Base-by-base conservation (phyloP, 2,113 vertebrate species). In the Ascaphus truei region DNA sequence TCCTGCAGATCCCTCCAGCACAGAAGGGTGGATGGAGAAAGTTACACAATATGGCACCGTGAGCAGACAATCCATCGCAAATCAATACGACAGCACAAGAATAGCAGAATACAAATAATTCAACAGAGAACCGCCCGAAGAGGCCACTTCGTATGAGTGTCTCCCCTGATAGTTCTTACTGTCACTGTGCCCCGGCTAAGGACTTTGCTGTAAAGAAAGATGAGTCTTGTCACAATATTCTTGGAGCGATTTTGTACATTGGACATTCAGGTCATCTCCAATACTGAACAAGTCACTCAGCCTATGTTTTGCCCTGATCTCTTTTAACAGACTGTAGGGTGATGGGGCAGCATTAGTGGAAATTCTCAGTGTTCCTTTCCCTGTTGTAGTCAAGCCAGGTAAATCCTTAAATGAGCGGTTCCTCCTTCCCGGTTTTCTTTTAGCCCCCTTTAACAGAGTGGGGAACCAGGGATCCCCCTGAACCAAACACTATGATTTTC, bases 181-280 rank as follows among this genome's bases (percentile, higher is more conserved):
- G 41, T 45, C 41, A 41, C 9, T 13, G 39, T 12, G 15, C 9
- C n/a, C 11, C 1, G 39, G 5, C 47, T 72, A 23, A 66, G 71
- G 73, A 29, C 27, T 0, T 56, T 68, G 61, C 76, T 64, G 52
- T 31, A 66, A 76, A 75, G 61, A 51, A 79, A 76, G 74, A 79
- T 78, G 77, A 79, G 74, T 73, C 75, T 78, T 74, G 69, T 78
- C 74, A 76, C 72, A 72, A 72, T 76, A 66, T 71, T 81, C 60
- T 50, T 1, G 5, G n/a, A 18, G 41, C n/a, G n/a, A n/a, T n/a
- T n/a, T n/a, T n/a, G n/a, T n/a, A n/a, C n/a, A n/a, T 18, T 10
- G 5, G 41, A n/a, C n/a, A n/a, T n/a, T n/a, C n/a, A n/a, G n/a
- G n/a, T n/a, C n/a, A n/a, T n/a, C n/a, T n/a, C n/a, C n/a, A n/a